Percentiles rank a stretch among this genome's conserved stretches.
phyloP scores from a whole-genome alignment of 2,888 invertebrate genomes.

The Iphiclides podalirius region DNA sequence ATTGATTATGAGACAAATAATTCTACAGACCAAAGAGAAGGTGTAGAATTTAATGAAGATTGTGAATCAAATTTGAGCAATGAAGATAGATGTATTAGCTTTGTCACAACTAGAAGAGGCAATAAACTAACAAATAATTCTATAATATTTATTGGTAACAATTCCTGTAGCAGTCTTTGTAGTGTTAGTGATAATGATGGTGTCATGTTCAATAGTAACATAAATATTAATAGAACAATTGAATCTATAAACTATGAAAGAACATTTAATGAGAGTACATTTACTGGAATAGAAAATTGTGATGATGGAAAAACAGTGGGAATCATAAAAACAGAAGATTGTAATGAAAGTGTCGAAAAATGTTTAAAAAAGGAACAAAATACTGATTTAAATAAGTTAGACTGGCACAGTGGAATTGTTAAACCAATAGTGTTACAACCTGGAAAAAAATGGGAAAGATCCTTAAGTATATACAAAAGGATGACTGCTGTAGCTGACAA shows the following conservation, averaged over 20 bases:
- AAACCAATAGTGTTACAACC: slow-evolving; percentile 75
- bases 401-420: slow-evolving; percentile 32
- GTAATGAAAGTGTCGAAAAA: no score
- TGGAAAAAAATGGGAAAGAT: slow-evolving; percentile 85
- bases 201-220: no score
- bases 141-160: slow-evolving; percentile 45
- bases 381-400: no score
- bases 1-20: background rate
- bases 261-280: no score
- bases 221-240: no score
- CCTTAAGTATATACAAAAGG: slow-evolving; percentile 79
- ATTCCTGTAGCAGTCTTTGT: slow-evolving; percentile 41
- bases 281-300: no score
- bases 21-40: background rate
- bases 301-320: no score
- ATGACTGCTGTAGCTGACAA: slow-evolving; percentile 64
- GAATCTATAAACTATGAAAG: no score
- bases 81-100: slow-evolving; percentile 50
- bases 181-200: slow-evolving; percentile 51
- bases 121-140: slow-evolving; percentile 51
- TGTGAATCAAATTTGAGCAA: slow-evolving; percentile 25
- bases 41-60: slow-evolving; percentile 22
- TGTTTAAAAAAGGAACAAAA: no score
- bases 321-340: no score
- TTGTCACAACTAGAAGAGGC: slow-evolving; percentile 65